Conservation (phyloP, 2,797 vertebrate genomes). For the Sardinella longiceps region DNA sequence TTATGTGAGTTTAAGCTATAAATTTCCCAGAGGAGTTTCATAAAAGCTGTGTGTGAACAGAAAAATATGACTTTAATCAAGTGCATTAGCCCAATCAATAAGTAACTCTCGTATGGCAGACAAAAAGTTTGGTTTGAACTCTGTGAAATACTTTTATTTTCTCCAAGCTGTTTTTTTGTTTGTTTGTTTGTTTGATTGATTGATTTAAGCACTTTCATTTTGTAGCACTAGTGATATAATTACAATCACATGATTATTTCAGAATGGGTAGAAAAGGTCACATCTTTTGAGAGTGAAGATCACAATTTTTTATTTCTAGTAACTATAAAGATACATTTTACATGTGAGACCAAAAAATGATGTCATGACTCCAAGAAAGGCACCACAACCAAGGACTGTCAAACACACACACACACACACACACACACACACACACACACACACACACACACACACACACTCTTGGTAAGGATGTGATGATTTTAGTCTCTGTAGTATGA, state of each 20-base stretch:
- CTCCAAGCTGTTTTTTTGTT: neutral
- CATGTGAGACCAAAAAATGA: neutral
- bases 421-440: neutral
- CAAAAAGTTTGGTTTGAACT: neutral
- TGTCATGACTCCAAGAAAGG: conserved; percentile 3
- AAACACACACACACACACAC: conserved; percentile 4
- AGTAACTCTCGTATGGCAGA: neutral
- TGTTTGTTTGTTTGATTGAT: neutral
- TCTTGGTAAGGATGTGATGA: neutral
- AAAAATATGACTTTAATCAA: neutral
- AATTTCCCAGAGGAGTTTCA: neutral
- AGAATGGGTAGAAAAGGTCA: neutral
- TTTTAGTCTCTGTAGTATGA: neutral
- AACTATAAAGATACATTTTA: neutral
- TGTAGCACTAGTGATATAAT: neutral
- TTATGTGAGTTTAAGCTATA: neutral
- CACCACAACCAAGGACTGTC: neutral
- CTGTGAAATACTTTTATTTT: neutral
- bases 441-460: conserved; percentile 13
- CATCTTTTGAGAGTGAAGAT: neutral
- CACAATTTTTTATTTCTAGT: neutral
- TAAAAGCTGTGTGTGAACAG: neutral
- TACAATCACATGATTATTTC: neutral
- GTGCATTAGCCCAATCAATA: neutral
- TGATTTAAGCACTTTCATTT: neutral